Evolutionary conservation across 2,113 vertebrate genomes (phyloP), one percentile per base, ranked within the genome.

Genomic region (Piaya cayana): DNA sequence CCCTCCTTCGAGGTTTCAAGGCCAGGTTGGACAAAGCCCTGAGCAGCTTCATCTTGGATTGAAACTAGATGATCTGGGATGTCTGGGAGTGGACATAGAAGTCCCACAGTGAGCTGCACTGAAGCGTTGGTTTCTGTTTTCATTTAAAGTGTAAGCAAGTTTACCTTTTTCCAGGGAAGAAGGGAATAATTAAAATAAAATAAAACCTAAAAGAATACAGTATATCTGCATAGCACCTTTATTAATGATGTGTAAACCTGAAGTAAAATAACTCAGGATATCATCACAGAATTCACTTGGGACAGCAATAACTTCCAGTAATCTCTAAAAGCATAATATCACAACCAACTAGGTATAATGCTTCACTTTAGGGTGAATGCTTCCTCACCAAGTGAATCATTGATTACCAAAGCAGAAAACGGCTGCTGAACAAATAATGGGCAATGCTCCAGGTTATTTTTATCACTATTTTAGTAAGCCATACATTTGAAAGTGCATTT

Each of bases 361-460:
- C 68, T 80, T 78, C 60, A 71, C 36, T 26, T 81, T 14, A 93
- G 76, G 68, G 79, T 90, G 94, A 81, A 86, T 83, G 42, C 86
- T 93, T 93, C 36, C 25, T 77, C 39, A 71, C 42, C 39, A 63
- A 77, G 47, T 81, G 64, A 88, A 76, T 94, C 14, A 77, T 32
- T 79, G 64, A 56, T 60, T 71, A 91, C 42, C 30, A 67, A 86
- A 96, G 81, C 37, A 74, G 64, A 94, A 93, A 90, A 81, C 47
- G 77, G 56, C 56, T 93, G 64, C 74, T 78, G 25, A 86, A 59
- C 42, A 86, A 76, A 58, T 53, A 92, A 81, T 0, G 2, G 68
- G 43, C 60, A 74, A 62, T 3, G 3, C 7, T 92, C 47, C 68
- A 75, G 30, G 29, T 49, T 86, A 91, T 68, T 75, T 96, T 92